Percentiles rank a stretch among this genome's conserved stretches.
These are phyloP conservation scores for Sminthurides aquaticus DNA, from an alignment of 2,888 invertebrate species.

Conservation along the genomic window DNA sequence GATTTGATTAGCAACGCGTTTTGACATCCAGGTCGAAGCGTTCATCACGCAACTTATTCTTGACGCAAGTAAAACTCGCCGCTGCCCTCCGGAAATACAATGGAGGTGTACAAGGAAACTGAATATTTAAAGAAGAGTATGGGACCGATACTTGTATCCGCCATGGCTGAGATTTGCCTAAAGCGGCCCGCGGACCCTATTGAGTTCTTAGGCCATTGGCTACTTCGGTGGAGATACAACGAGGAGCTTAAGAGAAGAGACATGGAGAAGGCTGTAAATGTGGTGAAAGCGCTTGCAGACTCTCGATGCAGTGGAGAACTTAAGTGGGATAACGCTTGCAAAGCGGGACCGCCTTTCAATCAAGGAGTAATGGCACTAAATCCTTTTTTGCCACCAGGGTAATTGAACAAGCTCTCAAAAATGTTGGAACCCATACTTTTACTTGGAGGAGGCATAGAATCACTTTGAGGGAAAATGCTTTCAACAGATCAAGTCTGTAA, in stretches of 20 bases:
- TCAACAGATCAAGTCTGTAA: too few species aligned
- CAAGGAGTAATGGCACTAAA: slow-evolving; percentile 15
- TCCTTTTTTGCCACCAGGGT: slow-evolving; percentile 20
- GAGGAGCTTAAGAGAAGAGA: slow-evolving; percentile 41
- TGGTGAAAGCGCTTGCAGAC: slow-evolving; percentile 35
- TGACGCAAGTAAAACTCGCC: too few species aligned
- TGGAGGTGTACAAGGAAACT: slow-evolving; percentile 30
- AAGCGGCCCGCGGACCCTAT: slow-evolving; percentile 41
- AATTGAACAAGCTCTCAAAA: too few species aligned
- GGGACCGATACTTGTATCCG: slow-evolving; percentile 40
- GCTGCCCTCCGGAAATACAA: too few species aligned
- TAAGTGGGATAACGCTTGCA: not conserved
- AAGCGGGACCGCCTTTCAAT: slow-evolving; percentile 4
- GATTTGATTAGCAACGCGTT: too few species aligned
- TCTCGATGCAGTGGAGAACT: slow-evolving; percentile 24
- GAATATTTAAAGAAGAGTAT: slow-evolving; percentile 39
- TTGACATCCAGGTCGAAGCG: too few species aligned
- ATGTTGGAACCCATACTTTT: too few species aligned
- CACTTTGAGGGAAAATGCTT: too few species aligned
- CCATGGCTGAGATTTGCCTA: slow-evolving; percentile 41
- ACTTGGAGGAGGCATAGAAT: too few species aligned
- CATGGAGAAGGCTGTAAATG: slow-evolving; percentile 40
- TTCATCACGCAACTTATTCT: too few species aligned
- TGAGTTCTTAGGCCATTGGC: slow-evolving; percentile 42
- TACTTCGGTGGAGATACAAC: slow-evolving; percentile 42